Conservation (phyloP, 2,113 vertebrate genomes). For the Macrotus californicus region DNA sequence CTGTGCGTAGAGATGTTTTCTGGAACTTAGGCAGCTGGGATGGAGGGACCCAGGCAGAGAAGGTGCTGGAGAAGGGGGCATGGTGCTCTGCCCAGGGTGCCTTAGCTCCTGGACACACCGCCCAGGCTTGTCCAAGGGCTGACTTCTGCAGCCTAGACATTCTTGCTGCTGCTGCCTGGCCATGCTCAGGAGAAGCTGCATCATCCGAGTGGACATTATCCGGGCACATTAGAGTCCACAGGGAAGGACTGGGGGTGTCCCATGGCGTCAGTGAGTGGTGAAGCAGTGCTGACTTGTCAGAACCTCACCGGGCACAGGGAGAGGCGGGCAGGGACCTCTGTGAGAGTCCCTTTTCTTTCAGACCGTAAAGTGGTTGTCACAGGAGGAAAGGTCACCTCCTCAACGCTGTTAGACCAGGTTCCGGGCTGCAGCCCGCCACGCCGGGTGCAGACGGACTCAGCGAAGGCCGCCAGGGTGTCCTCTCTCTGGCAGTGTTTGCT, state of each 20-base stretch:
- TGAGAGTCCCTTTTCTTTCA: background rate
- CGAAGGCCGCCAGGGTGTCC: background rate
- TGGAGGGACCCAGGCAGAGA: accelerated
- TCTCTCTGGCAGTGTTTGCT: background rate
- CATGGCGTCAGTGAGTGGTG: background rate
- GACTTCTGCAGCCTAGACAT: background rate
- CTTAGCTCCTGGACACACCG: accelerated
- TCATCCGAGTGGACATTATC: background rate
- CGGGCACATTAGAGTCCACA: background rate
- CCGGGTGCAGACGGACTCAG: accelerated
- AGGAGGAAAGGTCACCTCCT: background rate
- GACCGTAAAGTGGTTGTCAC: too few relatives aligned
- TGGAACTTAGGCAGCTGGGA: background rate
- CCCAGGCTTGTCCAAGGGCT: background rate
- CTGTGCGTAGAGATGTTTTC: background rate
- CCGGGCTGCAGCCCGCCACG: background rate
- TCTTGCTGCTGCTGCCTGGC: background rate
- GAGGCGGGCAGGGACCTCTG: accelerated
- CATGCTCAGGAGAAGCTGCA: background rate
- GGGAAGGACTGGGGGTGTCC: background rate
- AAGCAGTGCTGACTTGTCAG: background rate
- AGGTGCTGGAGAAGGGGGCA: too few relatives aligned
- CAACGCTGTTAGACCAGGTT: background rate
- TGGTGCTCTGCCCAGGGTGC: background rate
- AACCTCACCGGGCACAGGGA: background rate